A percentile compares a stretch with the other conserved stretches of the same genome.
Evolutionary conservation across 2,888 invertebrate genomes (phyloP).

Genomic region (Dermolepida albohirtum): DNA sequence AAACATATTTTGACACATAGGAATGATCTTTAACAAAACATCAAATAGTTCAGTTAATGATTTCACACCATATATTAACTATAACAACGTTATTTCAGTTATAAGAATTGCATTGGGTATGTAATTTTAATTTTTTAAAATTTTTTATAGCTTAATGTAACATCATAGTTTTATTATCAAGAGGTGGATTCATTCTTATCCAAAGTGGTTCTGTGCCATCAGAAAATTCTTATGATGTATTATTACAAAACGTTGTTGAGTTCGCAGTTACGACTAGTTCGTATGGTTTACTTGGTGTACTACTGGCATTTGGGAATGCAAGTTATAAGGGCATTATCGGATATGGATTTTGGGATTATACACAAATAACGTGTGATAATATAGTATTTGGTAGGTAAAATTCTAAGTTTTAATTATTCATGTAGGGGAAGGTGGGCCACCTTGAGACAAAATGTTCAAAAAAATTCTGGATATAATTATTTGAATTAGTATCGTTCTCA

Average conservation of each 20-base stretch:
- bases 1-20: not conserved
- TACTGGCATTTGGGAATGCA: conserved; percentile 54
- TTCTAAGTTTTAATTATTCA: not conserved
- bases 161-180: conserved; percentile 38
- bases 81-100: conserved; percentile 19
- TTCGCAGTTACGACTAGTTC: conserved; percentile 56
- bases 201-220: conserved; percentile 60
- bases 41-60: conserved; percentile 12
- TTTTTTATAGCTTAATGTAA: not conserved
- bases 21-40: conserved; percentile 4
- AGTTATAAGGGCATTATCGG: conserved; percentile 55
- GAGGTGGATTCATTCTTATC: conserved; percentile 53
- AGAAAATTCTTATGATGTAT: conserved; percentile 59
- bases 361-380: conserved; percentile 49
- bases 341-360: conserved; percentile 55
- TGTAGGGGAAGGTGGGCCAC: no score
- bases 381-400: conserved; percentile 45
- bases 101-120: conserved; percentile 40
- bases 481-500: no score
- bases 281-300: conserved; percentile 56
- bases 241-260: conserved; percentile 62
- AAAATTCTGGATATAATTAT: no score
- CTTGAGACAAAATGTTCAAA: no score
- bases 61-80: conserved; percentile 7
- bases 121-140: not conserved